Evolutionary conservation across 2,113 vertebrate genomes (phyloP).

Genomic region (Oreocharis arfaki): DNA sequence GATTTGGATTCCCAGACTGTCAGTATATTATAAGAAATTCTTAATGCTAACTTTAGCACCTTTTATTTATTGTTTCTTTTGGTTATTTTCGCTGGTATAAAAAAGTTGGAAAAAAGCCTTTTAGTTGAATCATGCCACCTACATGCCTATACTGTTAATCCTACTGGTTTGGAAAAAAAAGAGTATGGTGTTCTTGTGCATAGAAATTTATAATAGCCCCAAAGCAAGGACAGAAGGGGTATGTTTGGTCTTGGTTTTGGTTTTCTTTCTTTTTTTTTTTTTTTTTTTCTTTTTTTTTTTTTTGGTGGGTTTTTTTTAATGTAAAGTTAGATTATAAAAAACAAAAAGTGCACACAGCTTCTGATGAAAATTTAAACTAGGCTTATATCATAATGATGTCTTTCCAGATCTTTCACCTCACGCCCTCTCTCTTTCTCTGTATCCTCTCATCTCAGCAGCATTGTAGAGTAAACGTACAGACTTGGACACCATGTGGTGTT

Average conservation of each 20-base stretch:
- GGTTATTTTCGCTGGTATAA: constrained; percentile 62
- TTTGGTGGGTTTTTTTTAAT: constrained; percentile 46
- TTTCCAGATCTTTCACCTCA: constrained; percentile 37
- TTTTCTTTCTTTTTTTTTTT: background rate
- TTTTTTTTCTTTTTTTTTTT: background rate
- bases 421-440: constrained; percentile 38
- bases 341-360: constrained; percentile 91
- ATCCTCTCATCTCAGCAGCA: constrained; percentile 50
- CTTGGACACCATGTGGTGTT: constrained; percentile 54
- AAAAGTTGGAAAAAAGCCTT: constrained; percentile 73
- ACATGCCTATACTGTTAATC: constrained; percentile 87
- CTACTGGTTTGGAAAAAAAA: constrained; percentile 77
- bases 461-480: constrained; percentile 59
- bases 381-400: constrained; percentile 66
- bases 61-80: constrained; percentile 91
- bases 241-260: background rate
- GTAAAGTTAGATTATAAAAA: constrained; percentile 89
- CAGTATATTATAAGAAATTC: constrained; percentile 69
- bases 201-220: constrained; percentile 81
- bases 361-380: constrained; percentile 82
- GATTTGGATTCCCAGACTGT: constrained; percentile 64
- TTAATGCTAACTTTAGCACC: constrained; percentile 84
- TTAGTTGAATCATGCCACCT: constrained; percentile 84
- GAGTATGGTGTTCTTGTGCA: constrained; percentile 81
- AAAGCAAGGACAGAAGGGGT: constrained; percentile 74